Base-by-base conservation (phyloP, 2,888 invertebrate genomes). In the Athalia rosae region DNA sequence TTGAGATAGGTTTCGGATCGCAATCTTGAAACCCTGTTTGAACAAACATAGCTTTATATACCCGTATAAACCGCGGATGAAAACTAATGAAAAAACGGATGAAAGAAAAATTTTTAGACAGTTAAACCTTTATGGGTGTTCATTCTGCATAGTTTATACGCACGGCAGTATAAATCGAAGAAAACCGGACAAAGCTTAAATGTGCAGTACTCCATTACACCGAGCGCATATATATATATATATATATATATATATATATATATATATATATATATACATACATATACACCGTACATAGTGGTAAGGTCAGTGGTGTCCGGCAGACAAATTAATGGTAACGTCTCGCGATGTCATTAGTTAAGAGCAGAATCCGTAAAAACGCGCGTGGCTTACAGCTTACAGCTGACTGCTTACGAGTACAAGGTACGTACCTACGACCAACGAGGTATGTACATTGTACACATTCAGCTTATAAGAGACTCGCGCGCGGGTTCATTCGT, bases 241-340 rank as follows among this genome's bases (percentile, higher is more conserved):
- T 28, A 28, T 28, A 28, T 28, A 28, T 28, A 28, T 28, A 28
- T 28, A 28, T 28, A 28, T 28, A 28, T 28, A 28, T 28, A 28
- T 28, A 28, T 28, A n/a, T n/a, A 48, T 48, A 48, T 48, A 48
- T 48, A 48, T 48, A 48, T 48, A 48, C 48, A 7, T 58, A 58
- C 15, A 15, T 58, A 62, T 41, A 13, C 58, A 71, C 58, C 45
- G 45, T 45, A 45, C 28, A n/a, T 6, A 58, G 56, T 11, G 71
- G n/a, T 67, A 77, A 77, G 77, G 73, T 73, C 77, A 63, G 62
- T 62, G 28, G 77, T 73, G 47, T 77, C 73, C 77, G 62, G 62
- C 45, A 63, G 71, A 77, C 63, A 73, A 77, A 77, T 77, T 77
- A 77, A 77, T 77, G 77, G 77, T 77, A 77, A 73, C 71, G 77